Percentiles rank a stretch among this genome's conserved stretches.
phyloP scores from a whole-genome alignment of 92 coral and sea anemone genomes.

The Plumapathes pennacea region DNA sequence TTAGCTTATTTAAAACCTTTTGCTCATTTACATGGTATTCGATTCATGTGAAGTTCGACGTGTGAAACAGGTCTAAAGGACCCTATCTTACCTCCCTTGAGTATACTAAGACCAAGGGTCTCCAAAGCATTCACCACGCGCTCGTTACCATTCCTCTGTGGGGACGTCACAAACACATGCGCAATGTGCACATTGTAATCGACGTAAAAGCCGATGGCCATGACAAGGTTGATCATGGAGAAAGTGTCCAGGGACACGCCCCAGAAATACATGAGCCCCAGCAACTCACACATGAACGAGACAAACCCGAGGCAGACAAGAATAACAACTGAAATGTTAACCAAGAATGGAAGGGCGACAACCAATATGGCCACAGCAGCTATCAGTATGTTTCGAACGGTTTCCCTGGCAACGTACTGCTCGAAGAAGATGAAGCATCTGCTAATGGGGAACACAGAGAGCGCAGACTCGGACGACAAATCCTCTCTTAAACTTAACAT shows the following conservation, averaged over 20 bases:
- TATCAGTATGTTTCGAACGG: conserved; percentile 47
- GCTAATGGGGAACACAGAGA: conserved; percentile 48
- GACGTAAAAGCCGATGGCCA: conserved; percentile 82
- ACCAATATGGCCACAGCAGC: conserved; percentile 51
- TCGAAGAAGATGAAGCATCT: conserved; percentile 46
- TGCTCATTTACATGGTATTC: too few species aligned
- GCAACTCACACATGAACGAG: conserved; percentile 65
- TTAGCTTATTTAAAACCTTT: too few species aligned
- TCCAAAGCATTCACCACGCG: conserved; percentile 63
- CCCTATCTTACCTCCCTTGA: conserved; percentile 78
- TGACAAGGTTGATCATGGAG: conserved; percentile 73
- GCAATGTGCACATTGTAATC: conserved; percentile 82
- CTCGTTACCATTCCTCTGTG: conserved; percentile 44
- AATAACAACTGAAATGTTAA: conserved; percentile 25
- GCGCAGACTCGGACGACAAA: conserved; percentile 17
- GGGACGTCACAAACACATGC: conserved; percentile 65
- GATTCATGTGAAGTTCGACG: too few species aligned
- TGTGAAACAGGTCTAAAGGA: too few species aligned
- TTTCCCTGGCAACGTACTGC: conserved; percentile 54
- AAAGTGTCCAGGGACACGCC: conserved; percentile 63
- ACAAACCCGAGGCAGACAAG: conserved; percentile 57
- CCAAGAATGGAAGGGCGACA: conserved; percentile 51
- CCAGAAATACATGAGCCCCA: conserved; percentile 77
- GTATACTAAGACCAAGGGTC: conserved; percentile 67
- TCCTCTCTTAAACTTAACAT: conserved; percentile 53